Base-by-base conservation (phyloP, 2,888 invertebrate species). In the Nyleta sp. region DNA sequence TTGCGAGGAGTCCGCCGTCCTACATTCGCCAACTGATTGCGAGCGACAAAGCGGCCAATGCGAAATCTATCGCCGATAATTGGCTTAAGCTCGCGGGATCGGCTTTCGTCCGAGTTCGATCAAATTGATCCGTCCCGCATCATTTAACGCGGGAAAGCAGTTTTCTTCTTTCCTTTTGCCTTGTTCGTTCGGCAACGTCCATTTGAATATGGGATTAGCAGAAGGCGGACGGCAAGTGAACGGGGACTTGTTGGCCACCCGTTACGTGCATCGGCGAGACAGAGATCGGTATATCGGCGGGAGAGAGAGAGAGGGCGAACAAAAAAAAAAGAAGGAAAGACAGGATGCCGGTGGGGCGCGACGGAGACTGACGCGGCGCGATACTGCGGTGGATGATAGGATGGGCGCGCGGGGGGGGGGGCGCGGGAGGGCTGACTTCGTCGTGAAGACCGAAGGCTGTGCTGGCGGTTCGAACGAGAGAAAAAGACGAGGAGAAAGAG, bases 401-500 rank as follows among this genome's bases (percentile, higher is more conserved):
- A 35, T 13, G 60, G 46, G 35, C 15, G 67, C 31, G 52, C 18
- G 35, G 40, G 59, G 42, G 60, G 48, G 48, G 57, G 50, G 72
- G 80, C 68, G 78, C 70, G 65, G 73, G 74, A 62, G 76, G 67
- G 77, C 35, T 59, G 65, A 72, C 65, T 80, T 53, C 18, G 64
- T 73, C 70, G 73, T 35, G 81, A 78, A 77, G 75, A 80, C 68
- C 67, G 70, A 70, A 79, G 80, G 80, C 72, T 78, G n/a, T n/a
- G 82, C 78, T 46, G 77, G 81, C 78, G 75, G 79, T 38, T 24
- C 68, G 81, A 81, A 10, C 28, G 80, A 71, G 68, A 82, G 83
- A 81, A 67, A 67, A 70, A 82, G 83, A 82, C 73, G 48, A 3
- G 81, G 80, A 75, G 81, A 81, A 80, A 70, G 76, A 82, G 84